These are phyloP conservation scores for Pomatostomus ruficeps DNA, from an alignment of 2,113 vertebrate genomes.

Conservation along the genomic window DNA sequence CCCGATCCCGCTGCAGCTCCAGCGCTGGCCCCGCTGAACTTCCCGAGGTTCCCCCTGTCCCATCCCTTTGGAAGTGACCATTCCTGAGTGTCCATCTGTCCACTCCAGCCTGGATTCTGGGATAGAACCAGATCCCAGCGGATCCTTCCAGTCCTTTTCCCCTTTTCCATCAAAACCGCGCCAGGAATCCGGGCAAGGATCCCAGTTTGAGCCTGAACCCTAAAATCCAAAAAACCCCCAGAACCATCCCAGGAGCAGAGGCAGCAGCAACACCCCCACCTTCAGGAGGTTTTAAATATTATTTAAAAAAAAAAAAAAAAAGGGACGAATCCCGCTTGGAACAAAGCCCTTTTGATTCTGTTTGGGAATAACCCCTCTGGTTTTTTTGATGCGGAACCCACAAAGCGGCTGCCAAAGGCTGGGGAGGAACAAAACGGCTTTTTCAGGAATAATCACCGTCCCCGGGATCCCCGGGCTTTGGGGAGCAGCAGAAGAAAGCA, in stretches of 20 bases:
- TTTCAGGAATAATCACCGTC: constrained; percentile 1
- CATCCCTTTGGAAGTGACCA: neutral
- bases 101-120: fast-evolving
- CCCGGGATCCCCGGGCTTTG: neutral
- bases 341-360: neutral
- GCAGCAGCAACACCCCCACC: neutral
- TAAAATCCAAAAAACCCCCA: neutral
- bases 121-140: fast-evolving
- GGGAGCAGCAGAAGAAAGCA: neutral
- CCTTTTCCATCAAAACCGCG: fast-evolving
- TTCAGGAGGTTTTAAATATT: neutral
- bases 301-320: neutral
- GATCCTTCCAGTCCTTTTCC: fast-evolving
- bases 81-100: neutral
- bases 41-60: neutral
- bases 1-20: fast-evolving
- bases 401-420: constrained; percentile 2
- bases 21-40: neutral
- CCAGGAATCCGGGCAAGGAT: neutral
- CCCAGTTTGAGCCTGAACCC: neutral
- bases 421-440: neutral
- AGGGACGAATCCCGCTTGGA: neutral
- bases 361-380: constrained; percentile 21
- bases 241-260: neutral
- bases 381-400: constrained; percentile 21